Evolutionary conservation across 2,113 vertebrate genomes (phyloP).

Genomic region (Myotis lucifugus): DNA sequence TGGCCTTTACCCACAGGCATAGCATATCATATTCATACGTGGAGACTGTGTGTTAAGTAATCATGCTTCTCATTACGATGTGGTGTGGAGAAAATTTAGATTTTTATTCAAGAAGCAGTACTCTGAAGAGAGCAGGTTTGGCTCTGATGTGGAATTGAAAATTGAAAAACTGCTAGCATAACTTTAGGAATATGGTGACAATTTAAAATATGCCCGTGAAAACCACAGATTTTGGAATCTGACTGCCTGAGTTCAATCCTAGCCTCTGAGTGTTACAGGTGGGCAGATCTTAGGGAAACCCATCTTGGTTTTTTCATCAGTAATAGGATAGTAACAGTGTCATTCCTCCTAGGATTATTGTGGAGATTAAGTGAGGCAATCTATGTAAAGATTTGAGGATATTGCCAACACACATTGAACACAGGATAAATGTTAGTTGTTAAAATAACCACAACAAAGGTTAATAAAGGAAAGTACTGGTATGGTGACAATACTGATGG

Average conservation of each 20-base stretch:
- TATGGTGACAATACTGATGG: not conserved
- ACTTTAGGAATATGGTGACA: not conserved
- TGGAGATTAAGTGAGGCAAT: not conserved
- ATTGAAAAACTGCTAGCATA: not conserved
- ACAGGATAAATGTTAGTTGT: not conserved
- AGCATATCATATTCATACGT: not conserved
- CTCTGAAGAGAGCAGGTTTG: not conserved
- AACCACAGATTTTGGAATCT: conserved; percentile 6
- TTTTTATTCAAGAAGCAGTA: not conserved
- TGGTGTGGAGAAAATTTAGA: not conserved
- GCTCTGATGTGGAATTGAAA: not conserved
- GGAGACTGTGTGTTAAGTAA: not conserved
- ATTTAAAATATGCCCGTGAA: not conserved
- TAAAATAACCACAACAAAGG: not conserved
- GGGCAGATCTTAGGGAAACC: not conserved
- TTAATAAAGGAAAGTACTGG: not conserved
- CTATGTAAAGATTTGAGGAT: not conserved
- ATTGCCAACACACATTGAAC: not conserved
- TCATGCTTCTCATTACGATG: conserved; percentile 8
- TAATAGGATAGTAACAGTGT: not conserved
- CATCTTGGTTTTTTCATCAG: not conserved
- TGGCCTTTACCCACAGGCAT: not conserved
- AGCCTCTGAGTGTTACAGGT: not conserved
- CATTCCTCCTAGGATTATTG: not conserved
- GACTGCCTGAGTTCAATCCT: not conserved